These are phyloP conservation scores for Eulemur rubriventer DNA, from an alignment of 2,797 vertebrate genomes.

Conservation along the genomic window DNA sequence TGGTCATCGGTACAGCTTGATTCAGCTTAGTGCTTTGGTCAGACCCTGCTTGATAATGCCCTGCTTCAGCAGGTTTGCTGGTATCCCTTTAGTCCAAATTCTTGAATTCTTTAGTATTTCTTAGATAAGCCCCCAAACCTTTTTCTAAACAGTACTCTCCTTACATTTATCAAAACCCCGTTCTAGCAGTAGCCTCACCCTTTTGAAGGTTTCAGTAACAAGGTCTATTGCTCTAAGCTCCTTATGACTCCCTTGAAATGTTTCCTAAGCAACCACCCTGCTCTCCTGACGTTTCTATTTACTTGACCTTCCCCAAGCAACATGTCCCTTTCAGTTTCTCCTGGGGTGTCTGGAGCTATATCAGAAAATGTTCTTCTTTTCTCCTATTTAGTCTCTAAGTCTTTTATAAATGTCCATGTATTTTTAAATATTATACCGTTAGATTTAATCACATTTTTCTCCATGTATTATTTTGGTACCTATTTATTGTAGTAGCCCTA, in stretches of 20 bases:
- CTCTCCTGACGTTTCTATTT: background rate
- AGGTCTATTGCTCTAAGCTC: background rate
- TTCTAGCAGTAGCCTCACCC: background rate
- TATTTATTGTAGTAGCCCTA: background rate
- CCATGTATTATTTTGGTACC: background rate
- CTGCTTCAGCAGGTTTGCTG: background rate
- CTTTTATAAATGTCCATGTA: background rate
- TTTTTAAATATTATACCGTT: background rate
- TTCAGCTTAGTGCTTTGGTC: background rate
- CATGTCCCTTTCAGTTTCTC: background rate
- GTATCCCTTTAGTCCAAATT: background rate
- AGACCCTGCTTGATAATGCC: background rate
- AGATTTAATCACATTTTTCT: background rate
- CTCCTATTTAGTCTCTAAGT: background rate
- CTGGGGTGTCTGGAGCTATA: background rate
- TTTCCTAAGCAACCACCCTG: background rate
- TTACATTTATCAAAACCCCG: background rate
- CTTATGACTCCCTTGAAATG: background rate
- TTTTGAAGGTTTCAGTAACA: background rate
- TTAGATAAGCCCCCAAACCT: background rate
- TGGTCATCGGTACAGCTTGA: background rate
- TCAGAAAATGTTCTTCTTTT: background rate
- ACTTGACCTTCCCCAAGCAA: background rate
- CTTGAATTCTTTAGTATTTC: background rate
- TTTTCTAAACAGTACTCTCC: background rate